Evolutionary conservation across 2,797 vertebrate genomes (phyloP), one percentile per base, ranked within the genome.

Genomic region (Karalla daura): DNA sequence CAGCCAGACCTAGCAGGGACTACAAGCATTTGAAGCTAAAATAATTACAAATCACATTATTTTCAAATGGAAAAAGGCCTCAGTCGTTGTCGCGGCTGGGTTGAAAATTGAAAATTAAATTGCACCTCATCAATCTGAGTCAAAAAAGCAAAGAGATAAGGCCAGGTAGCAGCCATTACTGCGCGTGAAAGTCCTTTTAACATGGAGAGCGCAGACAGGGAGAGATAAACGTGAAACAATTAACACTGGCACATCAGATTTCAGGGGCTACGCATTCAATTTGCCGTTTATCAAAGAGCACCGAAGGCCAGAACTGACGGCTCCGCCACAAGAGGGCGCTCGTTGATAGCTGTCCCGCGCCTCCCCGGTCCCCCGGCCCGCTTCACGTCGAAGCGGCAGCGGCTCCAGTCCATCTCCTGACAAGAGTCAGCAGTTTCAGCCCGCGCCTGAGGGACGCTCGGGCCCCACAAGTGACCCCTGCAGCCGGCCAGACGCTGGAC

Each of bases 311-410:
- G n/a, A 2, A 21, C 17, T 66, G 5, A 20, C 14, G 5, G 0
- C 46, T 43, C 6, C 2, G 24, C 89, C 93, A 92, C 89, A 32
- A 82, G 92, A 84, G 88, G 87, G 91, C 2, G 88, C 83, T 76
- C 78, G 58, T 5, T 58, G 78, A 64, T 67, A 25, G 46, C 40
- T 58, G 9, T 79, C 43, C 35, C 44, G 37, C 3, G 32, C 4
- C 10, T 33, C 32, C 11, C 5, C 11, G 4, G 10, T 33, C 14
- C 14, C 4, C 32, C 32, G 14, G 32, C 32, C 32, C 32, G 14
- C 15, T 37, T n/a, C 2, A 37, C 3, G 17, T 30, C 17, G 20
- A n/a, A 5, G 2, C 21, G 7, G 44, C 17, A 43, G 35, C 15
- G 18, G 41, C 70, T 28, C 21, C 11, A 15, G 20, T 21, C 15